Evolutionary conservation across 2,888 invertebrate genomes (phyloP).

Genomic region (Galerucella nymphaeae): DNA sequence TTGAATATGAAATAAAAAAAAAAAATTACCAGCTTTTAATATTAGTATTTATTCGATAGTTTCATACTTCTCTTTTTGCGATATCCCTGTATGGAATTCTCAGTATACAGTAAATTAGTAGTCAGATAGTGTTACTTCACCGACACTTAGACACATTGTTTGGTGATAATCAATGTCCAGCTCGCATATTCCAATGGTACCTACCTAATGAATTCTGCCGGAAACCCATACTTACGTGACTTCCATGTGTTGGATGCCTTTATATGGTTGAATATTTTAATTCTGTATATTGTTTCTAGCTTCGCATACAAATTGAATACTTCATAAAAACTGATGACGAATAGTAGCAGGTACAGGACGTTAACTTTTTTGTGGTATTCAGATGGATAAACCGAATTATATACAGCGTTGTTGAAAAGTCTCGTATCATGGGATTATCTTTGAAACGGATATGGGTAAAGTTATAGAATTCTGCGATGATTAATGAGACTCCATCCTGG

Average conservation of each 20-base stretch:
- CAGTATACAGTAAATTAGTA: slow-evolving; percentile 33
- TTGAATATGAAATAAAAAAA: too few relatives aligned
- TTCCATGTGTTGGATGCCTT: slow-evolving; percentile 54
- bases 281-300: slow-evolving; percentile 50
- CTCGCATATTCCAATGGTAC: slow-evolving; percentile 57
- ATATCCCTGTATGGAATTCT: slow-evolving; percentile 7
- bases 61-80: too few relatives aligned
- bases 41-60: too few relatives aligned
- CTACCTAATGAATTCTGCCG: slow-evolving; percentile 54
- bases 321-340: slow-evolving; percentile 10
- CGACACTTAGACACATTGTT: slow-evolving; percentile 53
- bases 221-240: slow-evolving; percentile 62
- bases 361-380: background rate
- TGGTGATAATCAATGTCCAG: slow-evolving; percentile 61
- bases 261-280: slow-evolving; percentile 60
- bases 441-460: too few relatives aligned
- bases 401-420: background rate
- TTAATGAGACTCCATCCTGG: too few relatives aligned
- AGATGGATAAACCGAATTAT: background rate
- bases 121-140: slow-evolving; percentile 35
- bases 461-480: too few relatives aligned
- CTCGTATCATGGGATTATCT: too few relatives aligned
- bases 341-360: background rate
- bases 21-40: too few relatives aligned
- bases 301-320: slow-evolving; percentile 60